Base-by-base conservation (phyloP, 2,113 vertebrate species). In the Marmota monax region DNA sequence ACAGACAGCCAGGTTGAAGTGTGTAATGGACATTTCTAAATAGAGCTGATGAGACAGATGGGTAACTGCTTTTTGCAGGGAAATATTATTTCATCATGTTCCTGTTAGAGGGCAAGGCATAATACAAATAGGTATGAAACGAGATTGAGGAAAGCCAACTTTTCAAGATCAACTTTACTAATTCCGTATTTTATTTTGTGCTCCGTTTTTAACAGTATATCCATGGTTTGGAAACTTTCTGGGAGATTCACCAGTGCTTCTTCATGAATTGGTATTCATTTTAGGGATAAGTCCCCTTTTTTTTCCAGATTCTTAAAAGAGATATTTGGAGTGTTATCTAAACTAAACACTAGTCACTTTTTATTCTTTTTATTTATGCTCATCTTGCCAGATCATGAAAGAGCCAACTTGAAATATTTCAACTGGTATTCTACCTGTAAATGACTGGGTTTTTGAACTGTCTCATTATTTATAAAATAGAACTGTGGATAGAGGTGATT, bases 321-420 rank as follows among this genome's bases (percentile, higher is more conserved):
- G n/a, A n/a, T 88, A 63, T 94, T 93, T 96, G 53, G 32, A 85
- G 25, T 91, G 14, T 72, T 92, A 14, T 89, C 80, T 88, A 48
- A 95, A 88, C 67, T 20, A 95, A 88, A 88, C 7, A 34, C 3
- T 78, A 27, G 51, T 67, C 39, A 32, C 7, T 82, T 74, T 63
- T 82, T 80, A 82, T 48, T 58, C 42, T 79, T 87, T 34, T 72
- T 87, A 7, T 79, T 76, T 92, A 72, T 96, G 69, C 42, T 84
- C 83, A 42, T 93, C 74, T 83, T 92, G 45, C 20, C 29, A 94
- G 20, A 83, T 86, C 27, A 58, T 53, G 34, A 67, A 95, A 63
- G 16, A 93, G 11, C 32, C 70, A 70, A 20, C 69, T 73, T 91
- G 22, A 79, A 76, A 72, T 74, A 86, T 88, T 89, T 83, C 56